A percentile compares a stretch with the other conserved stretches of the same genome.
phyloP scores from a whole-genome alignment of 2,113 vertebrate genomes.

The Emydocephalus ijimae region DNA sequence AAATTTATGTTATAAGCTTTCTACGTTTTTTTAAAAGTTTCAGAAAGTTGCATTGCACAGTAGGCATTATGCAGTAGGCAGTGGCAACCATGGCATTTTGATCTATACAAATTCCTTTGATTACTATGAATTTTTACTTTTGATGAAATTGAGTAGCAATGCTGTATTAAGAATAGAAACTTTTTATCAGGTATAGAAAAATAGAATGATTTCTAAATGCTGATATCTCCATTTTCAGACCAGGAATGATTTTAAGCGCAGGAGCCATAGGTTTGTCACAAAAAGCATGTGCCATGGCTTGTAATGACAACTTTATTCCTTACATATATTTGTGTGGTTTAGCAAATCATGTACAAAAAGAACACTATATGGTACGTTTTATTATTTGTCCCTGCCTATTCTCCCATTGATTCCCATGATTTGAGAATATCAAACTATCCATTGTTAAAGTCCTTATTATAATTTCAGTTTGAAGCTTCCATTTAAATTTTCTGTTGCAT shows the following conservation, averaged over 20 bases:
- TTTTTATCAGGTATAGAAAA: not conserved
- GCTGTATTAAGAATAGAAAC: not conserved
- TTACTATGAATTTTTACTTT: not conserved
- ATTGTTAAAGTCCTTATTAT: not conserved
- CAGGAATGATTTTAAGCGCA: not conserved
- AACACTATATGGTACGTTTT: not conserved
- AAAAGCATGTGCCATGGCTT: not conserved
- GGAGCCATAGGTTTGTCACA: not conserved
- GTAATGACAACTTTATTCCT: not conserved
- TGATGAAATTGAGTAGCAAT: not conserved
- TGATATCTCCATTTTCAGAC: not conserved
- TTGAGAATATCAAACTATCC: not conserved
- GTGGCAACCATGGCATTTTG: not conserved
- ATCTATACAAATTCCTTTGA: not conserved
- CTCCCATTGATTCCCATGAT: not conserved
- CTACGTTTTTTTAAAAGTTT: not conserved
- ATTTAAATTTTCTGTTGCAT: not conserved
- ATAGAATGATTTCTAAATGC: not conserved
- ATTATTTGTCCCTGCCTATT: not conserved
- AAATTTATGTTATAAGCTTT: not conserved
- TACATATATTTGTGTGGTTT: not conserved
- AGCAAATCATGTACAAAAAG: not conserved
- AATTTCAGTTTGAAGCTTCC: not conserved
- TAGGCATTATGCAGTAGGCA: not conserved
- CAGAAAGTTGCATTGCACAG: not conserved